Evolutionary conservation across 2,797 vertebrate genomes (phyloP), one percentile per base, ranked within the genome.

Genomic region (Aplochiton taeniatus): DNA sequence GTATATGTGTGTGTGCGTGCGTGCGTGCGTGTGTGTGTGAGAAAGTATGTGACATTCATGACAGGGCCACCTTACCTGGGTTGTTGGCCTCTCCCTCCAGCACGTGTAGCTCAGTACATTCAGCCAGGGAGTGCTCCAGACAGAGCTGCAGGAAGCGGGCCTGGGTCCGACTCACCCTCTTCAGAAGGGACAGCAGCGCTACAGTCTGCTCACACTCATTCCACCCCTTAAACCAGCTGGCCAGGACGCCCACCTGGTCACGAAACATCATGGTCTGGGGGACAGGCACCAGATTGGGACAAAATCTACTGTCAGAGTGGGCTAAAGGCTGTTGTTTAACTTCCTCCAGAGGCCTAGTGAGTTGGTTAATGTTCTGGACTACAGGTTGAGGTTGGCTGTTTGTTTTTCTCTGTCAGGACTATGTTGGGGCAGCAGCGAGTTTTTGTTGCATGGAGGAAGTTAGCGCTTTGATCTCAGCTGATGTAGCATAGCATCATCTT

Each of bases 131-230:
- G 81, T 99, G 97, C 90, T 98, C 96, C 84, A 98, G 90, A 72
- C 96, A 99, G 72, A 98, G 94, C 93, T 98, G 97, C 74, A 99
- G 94, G 85, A 99, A 99, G 65, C 97, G 95, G 63, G 97, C 97
- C 83, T 99, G 97, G 66, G 96, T 98, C 85, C 95, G 93, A 87
- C 95, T 97, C 83, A 98, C 95, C 68, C 96, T 90, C 85, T 98
- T 98, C 78, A 99, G 89, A 81, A 99, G 86, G 0, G 96, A 98
- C 68, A 99, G 92, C 89, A 99, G 88, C 41, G 97, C 96, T 86
- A 99, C 97, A n/a, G 97, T 98, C 93, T 99, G 96, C 78, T 99
- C 97, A 9, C 97, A 98, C 85, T 98, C 96, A 9, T 99, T 99
- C 97, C 97, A 99, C 72, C 97, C 95, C 87, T 98, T 98, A 83